Evolutionary conservation across 2,113 vertebrate genomes (phyloP).

Genomic region (Myodes glareolus): DNA sequence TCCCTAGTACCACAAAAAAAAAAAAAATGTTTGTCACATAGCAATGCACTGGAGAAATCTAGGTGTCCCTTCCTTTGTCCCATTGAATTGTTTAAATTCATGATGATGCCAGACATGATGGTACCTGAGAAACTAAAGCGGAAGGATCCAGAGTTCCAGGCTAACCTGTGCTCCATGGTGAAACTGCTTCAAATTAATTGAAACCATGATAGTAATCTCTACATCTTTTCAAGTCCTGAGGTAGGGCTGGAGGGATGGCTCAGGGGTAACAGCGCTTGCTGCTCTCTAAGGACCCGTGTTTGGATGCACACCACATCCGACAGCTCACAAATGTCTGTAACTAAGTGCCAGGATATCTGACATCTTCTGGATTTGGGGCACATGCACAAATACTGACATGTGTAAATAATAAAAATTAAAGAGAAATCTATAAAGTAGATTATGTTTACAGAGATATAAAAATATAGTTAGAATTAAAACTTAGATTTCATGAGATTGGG

Average conservation of each 20-base stretch:
- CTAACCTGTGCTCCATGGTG: neutral
- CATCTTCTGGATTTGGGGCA: neutral
- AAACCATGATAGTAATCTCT: neutral
- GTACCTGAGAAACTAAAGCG: neutral
- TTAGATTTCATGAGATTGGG: neutral
- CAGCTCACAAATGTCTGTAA: neutral
- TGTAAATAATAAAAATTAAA: neutral
- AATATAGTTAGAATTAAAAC: neutral
- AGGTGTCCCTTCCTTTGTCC: constrained; percentile 9
- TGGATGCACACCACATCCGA: too few species aligned
- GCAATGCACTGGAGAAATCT: neutral
- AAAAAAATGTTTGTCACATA: neutral
- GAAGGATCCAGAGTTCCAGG: neutral
- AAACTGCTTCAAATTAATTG: neutral
- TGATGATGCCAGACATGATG: neutral
- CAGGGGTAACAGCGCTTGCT: neutral
- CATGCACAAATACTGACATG: neutral
- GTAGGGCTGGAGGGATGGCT: neutral
- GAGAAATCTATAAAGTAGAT: neutral
- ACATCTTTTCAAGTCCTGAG: constrained; percentile 21
- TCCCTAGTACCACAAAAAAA: neutral
- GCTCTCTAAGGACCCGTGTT: neutral
- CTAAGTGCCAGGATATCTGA: neutral
- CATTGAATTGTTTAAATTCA: neutral
- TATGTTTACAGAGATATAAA: neutral